These are phyloP conservation scores for Agonopterix alstromeriana DNA, from an alignment of 2,888 invertebrate species.

Conservation along the genomic window DNA sequence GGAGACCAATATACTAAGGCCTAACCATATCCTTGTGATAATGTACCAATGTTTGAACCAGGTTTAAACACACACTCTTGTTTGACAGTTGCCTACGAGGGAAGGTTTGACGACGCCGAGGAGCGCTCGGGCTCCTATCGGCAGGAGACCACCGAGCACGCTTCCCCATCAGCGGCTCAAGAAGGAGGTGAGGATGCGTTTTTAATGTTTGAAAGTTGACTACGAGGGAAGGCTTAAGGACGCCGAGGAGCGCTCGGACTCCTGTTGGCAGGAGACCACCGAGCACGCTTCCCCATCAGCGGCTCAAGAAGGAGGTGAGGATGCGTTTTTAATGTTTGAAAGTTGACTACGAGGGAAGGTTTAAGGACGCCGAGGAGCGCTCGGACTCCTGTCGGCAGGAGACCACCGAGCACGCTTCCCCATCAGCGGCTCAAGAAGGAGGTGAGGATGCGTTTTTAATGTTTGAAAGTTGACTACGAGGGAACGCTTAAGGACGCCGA, in stretches of 20 bases:
- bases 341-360: constrained; percentile 67
- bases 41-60: too few species aligned
- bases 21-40: too few species aligned
- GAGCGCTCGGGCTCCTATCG: constrained; percentile 65
- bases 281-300: constrained; percentile 65
- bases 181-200: constrained; percentile 45
- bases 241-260: constrained; percentile 69
- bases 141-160: constrained; percentile 56
- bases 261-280: constrained; percentile 53
- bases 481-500: too few species aligned
- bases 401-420: constrained; percentile 64
- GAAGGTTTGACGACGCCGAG: constrained; percentile 64
- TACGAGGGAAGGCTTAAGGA: constrained; percentile 58
- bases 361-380: constrained; percentile 68
- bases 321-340: constrained; percentile 8
- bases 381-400: constrained; percentile 58
- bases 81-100: constrained; percentile 57
- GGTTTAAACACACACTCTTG: not conserved
- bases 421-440: constrained; percentile 67
- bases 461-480: too few species aligned
- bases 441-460: constrained; percentile 22
- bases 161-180: constrained; percentile 69
- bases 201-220: constrained; percentile 48
- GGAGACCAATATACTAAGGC: too few species aligned
- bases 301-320: constrained; percentile 60